Evolutionary conservation across 2,797 vertebrate genomes (phyloP).

Genomic region (Antennarius maculatus): DNA sequence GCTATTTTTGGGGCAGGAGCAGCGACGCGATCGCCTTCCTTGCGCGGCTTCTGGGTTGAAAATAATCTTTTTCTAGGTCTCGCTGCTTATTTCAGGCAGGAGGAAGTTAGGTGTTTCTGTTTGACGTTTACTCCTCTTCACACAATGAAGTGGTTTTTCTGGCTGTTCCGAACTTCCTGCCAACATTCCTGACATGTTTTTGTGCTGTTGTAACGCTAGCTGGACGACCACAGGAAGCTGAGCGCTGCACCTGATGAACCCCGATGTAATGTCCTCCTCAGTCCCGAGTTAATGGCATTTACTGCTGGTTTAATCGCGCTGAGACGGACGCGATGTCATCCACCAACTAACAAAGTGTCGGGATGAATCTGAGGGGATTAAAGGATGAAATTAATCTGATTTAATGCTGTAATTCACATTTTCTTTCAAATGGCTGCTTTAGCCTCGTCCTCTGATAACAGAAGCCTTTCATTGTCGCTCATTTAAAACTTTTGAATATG

Average conservation of each 20-base stretch:
- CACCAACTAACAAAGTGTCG: slow-evolving; percentile 32
- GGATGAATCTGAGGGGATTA: slow-evolving; percentile 19
- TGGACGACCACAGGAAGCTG: slow-evolving; percentile 60
- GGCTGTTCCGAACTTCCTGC: slow-evolving; percentile 62
- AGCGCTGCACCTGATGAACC: slow-evolving; percentile 68
- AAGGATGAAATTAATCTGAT: slow-evolving; percentile 34
- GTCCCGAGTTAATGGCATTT: slow-evolving; percentile 45
- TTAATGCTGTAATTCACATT: slow-evolving; percentile 41
- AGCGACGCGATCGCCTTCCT: slow-evolving; percentile 35
- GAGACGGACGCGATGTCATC: slow-evolving; percentile 45
- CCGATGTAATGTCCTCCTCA: slow-evolving; percentile 41
- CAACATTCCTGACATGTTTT: slow-evolving; percentile 79
- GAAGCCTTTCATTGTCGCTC: slow-evolving; percentile 37
- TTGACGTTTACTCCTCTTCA: slow-evolving; percentile 31
- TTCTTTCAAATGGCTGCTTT: slow-evolving; percentile 35
- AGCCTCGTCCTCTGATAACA: slow-evolving; percentile 15
- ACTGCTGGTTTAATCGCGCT: slow-evolving; percentile 42
- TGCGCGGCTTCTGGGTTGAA: slow-evolving; percentile 28
- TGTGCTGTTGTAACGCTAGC: slow-evolving; percentile 60
- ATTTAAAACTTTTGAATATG: not conserved
- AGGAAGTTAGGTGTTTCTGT: slow-evolving; percentile 1
- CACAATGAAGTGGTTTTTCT: slow-evolving; percentile 53
- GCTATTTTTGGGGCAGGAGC: slow-evolving; percentile 67
- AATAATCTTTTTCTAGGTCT: slow-evolving; percentile 45
- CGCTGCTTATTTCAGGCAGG: slow-evolving; percentile 6